Percentiles rank a stretch among this genome's conserved stretches.
Evolutionary conservation across 2,888 invertebrate species (phyloP).

Genomic region (Trilocha varians): DNA sequence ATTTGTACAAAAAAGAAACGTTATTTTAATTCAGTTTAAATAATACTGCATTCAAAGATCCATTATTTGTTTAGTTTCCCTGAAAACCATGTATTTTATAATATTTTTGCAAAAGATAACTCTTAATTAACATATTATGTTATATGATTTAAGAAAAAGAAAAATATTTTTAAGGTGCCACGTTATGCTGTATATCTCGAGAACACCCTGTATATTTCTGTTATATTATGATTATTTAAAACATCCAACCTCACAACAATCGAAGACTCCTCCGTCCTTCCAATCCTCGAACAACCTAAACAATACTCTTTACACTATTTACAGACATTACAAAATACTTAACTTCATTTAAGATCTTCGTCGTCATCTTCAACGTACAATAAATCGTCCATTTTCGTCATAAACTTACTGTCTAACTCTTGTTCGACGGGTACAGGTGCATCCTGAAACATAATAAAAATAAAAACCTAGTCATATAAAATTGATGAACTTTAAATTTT

Average conservation of each 20-base stretch:
- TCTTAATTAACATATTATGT: too few species aligned
- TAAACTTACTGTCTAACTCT: slow-evolving; percentile 49
- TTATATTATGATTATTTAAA: neutral
- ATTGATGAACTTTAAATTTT: too few species aligned
- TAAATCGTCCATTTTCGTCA: slow-evolving; percentile 59
- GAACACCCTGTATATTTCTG: too few species aligned
- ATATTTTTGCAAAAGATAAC: too few species aligned
- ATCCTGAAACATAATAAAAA: slow-evolving; percentile 29
- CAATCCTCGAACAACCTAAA: neutral
- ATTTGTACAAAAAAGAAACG: too few species aligned
- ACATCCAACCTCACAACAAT: neutral
- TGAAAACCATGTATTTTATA: too few species aligned
- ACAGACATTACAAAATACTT: slow-evolving; percentile 26
- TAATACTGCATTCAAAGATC: too few species aligned
- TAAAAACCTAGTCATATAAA: neutral
- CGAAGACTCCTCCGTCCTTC: neutral
- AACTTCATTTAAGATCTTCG: slow-evolving; percentile 52
- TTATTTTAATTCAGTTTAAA: too few species aligned
- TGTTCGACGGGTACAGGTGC: slow-evolving; percentile 34
- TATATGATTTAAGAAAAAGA: neutral
- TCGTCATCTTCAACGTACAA: slow-evolving; percentile 62
- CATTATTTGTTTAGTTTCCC: too few species aligned
- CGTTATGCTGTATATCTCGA: neutral
- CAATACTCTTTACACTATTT: slow-evolving; percentile 12
- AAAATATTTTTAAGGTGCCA: neutral